A percentile compares a stretch with the other conserved stretches of the same genome.
Evolutionary conservation across 2,888 invertebrate genomes (phyloP).

Genomic region (Aphidoletes aphidimyza): DNA sequence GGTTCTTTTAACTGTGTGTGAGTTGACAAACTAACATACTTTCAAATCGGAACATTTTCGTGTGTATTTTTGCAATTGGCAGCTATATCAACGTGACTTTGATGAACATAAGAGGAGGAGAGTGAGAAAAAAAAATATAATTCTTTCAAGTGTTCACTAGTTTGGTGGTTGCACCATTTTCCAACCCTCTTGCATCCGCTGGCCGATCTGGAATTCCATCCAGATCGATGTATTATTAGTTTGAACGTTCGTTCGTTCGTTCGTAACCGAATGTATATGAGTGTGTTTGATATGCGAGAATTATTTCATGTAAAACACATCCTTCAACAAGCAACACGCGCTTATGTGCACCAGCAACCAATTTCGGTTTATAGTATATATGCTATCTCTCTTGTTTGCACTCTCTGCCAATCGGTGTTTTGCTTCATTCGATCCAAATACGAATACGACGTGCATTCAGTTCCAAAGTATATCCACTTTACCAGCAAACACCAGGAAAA

Average conservation of each 20-base stretch:
- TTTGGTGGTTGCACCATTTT: neutral
- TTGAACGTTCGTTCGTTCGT: neutral
- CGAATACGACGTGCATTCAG: no score
- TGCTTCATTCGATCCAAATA: no score
- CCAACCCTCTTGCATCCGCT: no score
- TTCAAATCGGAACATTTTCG: neutral
- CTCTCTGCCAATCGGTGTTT: no score
- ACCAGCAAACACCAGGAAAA: constrained; percentile 25
- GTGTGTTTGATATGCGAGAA: neutral
- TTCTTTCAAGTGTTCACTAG: neutral
- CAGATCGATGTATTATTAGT: constrained; percentile 10
- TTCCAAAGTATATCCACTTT: constrained; percentile 29
- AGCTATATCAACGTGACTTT: constrained; percentile 13
- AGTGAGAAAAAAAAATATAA: neutral
- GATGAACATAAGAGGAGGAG: neutral
- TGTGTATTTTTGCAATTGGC: constrained; percentile 33
- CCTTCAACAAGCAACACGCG: constrained; percentile 34
- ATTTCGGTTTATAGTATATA: neutral
- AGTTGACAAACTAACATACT: constrained; percentile 29
- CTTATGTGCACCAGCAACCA: constrained; percentile 13
- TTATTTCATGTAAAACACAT: constrained; percentile 43
- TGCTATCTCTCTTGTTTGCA: neutral
- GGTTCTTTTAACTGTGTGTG: no score
- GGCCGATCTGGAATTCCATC: neutral
- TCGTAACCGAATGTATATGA: neutral